Conservation (phyloP, 2,888 invertebrate species). For the Aphodius sticticus region DNA sequence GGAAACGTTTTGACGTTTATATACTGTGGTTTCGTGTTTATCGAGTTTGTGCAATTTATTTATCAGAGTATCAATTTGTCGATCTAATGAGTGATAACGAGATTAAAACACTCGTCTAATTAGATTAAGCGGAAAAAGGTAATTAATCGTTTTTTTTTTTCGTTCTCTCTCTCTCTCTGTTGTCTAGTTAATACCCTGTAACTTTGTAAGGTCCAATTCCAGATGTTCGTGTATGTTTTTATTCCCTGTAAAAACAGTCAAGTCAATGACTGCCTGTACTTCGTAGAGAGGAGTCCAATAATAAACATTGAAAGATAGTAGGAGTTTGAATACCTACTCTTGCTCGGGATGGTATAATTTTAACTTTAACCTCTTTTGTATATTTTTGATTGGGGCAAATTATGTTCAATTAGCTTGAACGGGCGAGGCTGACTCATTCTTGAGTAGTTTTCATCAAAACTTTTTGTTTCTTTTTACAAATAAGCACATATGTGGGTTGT, state of each 20-base stretch:
- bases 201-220: neutral
- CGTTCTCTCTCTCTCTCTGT: too few species aligned
- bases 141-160: too few species aligned
- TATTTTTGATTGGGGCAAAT: conserved; percentile 4
- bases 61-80: too few species aligned
- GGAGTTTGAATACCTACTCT: neutral
- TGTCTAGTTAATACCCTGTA: too few species aligned
- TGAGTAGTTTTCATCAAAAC: neutral
- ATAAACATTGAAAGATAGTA: neutral
- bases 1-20: too few species aligned
- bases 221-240: neutral
- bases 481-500: neutral
- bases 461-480: neutral
- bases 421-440: neutral
- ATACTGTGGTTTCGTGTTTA: too few species aligned
- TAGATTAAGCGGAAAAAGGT: neutral
- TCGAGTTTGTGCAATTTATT: too few species aligned
- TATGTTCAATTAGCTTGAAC: neutral
- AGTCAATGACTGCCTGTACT: neutral
- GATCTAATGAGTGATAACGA: too few species aligned
- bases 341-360: neutral
- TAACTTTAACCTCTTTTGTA: neutral
- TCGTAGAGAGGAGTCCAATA: neutral
- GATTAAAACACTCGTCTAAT: neutral
- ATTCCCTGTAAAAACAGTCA: neutral